phyloP scores from a whole-genome alignment of 1,140 invertebrate species.

The Pentalonia nigronervosa region DNA sequence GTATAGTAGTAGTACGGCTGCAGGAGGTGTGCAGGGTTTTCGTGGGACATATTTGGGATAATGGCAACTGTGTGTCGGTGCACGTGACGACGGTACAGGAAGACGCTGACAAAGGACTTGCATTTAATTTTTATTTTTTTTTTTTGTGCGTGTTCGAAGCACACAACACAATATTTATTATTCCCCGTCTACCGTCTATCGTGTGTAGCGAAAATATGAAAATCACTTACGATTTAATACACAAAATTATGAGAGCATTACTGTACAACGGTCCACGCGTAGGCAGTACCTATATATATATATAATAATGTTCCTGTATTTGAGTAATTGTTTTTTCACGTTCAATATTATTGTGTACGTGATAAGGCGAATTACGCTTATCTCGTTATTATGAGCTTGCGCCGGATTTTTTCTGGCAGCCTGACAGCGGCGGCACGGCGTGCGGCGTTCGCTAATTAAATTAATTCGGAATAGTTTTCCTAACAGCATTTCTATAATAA shows the following conservation, averaged over 20 bases:
- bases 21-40: not conserved
- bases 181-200: not conserved
- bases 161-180: not conserved
- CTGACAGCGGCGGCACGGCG: not conserved
- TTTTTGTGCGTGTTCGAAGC: not conserved
- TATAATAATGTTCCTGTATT: not conserved
- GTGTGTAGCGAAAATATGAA: no score
- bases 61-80: not conserved
- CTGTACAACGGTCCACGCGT: not conserved
- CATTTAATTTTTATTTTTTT: not conserved
- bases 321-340: not conserved
- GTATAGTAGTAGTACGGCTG: no score
- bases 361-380: slow-evolving; percentile 7
- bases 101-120: not conserved
- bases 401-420: slow-evolving; percentile 25
- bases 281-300: no score
- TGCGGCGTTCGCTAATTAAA: slow-evolving; percentile 4
- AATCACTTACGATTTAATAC: not conserved
- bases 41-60: not conserved
- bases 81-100: slow-evolving; percentile 22
- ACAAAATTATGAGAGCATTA: not conserved
- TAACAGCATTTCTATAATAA: slow-evolving; percentile 1
- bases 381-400: not conserved
- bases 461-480: slow-evolving; percentile 19
- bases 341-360: not conserved